Conservation (phyloP, 2,797 vertebrate species). For the Tadarida brasiliensis region DNA sequence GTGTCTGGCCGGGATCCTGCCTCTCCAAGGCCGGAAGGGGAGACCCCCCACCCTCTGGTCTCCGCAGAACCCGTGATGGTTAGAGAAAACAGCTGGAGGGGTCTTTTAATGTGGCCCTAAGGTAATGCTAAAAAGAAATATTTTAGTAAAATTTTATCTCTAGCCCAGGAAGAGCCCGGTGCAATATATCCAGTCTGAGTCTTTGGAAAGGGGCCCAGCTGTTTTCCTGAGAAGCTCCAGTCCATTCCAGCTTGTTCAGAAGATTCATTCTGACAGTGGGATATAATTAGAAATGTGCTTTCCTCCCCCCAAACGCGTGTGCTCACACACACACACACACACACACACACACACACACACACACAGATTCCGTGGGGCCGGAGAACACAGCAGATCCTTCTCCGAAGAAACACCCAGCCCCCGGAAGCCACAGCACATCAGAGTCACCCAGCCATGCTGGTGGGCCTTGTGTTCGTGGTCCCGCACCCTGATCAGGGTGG, state of each 20-base stretch:
- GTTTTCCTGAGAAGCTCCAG: not conserved
- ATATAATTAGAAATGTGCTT: not conserved
- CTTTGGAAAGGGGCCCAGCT: slow-evolving; percentile 45
- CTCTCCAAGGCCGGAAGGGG: not conserved
- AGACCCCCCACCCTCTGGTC: no score
- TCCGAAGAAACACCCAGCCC: not conserved
- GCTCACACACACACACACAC: accelerated
- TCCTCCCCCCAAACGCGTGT: accelerated
- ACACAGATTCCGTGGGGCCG: not conserved
- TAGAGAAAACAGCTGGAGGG: not conserved
- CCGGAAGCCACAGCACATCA: accelerated
- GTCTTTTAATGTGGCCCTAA: not conserved
- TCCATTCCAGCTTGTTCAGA: not conserved
- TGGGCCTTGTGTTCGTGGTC: slow-evolving; percentile 80
- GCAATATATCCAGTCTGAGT: not conserved
- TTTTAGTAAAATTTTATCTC: not conserved
- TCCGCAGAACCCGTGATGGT: accelerated
- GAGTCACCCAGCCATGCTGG: slow-evolving; percentile 53
- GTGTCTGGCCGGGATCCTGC: not conserved
- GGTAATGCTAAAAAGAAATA: not conserved
- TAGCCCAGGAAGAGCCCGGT: not conserved
- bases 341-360: accelerated
- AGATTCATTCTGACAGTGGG: slow-evolving; percentile 54
- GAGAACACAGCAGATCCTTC: not conserved
- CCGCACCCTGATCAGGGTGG: slow-evolving; percentile 82